Evolutionary conservation across 1,140 invertebrate genomes (phyloP).

Genomic region (Zaprionus taronus): DNA sequence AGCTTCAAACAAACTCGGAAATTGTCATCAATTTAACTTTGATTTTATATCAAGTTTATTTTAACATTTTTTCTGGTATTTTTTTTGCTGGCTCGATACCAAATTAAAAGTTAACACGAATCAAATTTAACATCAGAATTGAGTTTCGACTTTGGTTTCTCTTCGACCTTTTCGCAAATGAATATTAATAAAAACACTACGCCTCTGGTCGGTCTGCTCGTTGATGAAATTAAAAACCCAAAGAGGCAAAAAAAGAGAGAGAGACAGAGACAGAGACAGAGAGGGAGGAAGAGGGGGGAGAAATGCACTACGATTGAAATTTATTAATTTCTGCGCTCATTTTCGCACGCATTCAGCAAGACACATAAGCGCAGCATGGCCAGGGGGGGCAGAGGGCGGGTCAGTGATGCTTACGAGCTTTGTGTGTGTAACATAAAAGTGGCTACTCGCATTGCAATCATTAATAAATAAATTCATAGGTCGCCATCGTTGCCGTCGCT

Average conservation of each 20-base stretch:
- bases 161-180: not conserved
- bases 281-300: not conserved
- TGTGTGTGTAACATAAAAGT: conserved; percentile 28
- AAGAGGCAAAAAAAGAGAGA: not conserved
- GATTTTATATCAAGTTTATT: not conserved
- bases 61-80: not conserved
- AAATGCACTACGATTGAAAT: conserved; percentile 9
- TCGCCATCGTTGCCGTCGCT: conserved; percentile 12
- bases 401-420: not conserved
- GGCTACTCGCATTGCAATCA: conserved; percentile 7
- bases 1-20: not conserved
- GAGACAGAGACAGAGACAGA: not conserved
- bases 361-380: not conserved
- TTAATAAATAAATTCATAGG: conserved; percentile 57
- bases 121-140: conserved; percentile 1
- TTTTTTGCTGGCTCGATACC: not conserved
- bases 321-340: conserved; percentile 14
- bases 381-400: too few relatives aligned
- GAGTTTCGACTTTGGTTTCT: conserved; percentile 3
- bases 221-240: not conserved
- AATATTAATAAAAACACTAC: conserved; percentile 9
- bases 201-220: not conserved
- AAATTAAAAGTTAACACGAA: conserved; percentile 6
- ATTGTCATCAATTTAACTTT: conserved; percentile 2
- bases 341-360: not conserved